Base-by-base conservation (phyloP, 2,888 invertebrate species). In the Brenthis daphne region DNA sequence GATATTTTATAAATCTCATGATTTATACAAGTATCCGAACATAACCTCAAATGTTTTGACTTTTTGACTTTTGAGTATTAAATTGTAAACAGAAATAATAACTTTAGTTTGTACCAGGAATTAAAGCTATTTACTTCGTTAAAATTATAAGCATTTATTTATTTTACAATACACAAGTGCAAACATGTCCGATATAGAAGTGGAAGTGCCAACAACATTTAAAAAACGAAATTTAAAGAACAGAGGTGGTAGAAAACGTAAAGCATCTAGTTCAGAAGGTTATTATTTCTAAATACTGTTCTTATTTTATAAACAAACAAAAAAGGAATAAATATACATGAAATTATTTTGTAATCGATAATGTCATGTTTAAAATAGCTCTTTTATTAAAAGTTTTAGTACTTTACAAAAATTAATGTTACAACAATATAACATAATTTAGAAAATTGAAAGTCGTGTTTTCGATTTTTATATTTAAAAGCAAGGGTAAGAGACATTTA, bases 161-260 rank as follows among this genome's bases (percentile, higher is more conserved):
- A 33, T 65, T 33, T 37, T 12, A 54, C 50, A 3, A 50, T 20
- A 20, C 33, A 43, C 51, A 66, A 33, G 37, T 43, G 8, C 11
- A 33, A 85, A 73, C 79, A 90, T 92, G 91, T 92, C 91, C 0
- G 91, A 92, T 71, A 83, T 69, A 6, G 92, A 91, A 77, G 79
- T 86, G 0, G 85, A 85, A 75, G 76, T 85, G 65, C 80, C 89
- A 6, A 77, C 85, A 11, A 87, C 87, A 14, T 96, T 96, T 81
- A 96, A 95, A 83, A 96, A 95, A 80, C 93, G 96, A 5, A 94
- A 89, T 80, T 85, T 95, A 3, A 94, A 93, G 72, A 94, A 93
- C 61, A 94, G 87, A 77, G 94, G 94, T 6, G 93, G 93, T 0
- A 88, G 96, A 60, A 95, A 95, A 84, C 93, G 96, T 16, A 94